Conservation (phyloP, 2,888 invertebrate species). For the Melanotus villosus region DNA sequence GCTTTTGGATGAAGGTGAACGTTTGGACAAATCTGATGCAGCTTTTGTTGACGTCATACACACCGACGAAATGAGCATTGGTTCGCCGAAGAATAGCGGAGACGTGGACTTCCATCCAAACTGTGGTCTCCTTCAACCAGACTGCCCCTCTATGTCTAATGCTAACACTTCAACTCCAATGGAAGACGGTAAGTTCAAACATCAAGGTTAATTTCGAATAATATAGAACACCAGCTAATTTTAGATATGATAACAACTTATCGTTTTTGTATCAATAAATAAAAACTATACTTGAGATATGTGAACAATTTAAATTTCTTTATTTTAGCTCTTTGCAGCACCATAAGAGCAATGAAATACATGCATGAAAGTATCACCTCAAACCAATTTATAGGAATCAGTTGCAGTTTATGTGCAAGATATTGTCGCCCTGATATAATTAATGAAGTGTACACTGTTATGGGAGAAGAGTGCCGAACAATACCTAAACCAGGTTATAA, state of each 20-base stretch:
- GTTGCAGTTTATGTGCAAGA: slow-evolving; percentile 27
- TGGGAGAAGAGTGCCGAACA: slow-evolving; percentile 33
- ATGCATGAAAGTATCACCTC: slow-evolving; percentile 18
- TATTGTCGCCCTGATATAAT: slow-evolving; percentile 24
- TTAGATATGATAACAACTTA: too few relatives aligned
- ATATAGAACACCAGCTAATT: too few relatives aligned
- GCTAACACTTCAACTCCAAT: neutral
- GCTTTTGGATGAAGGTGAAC: neutral
- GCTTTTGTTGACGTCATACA: slow-evolving; percentile 21
- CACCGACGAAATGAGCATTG: neutral
- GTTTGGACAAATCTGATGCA: slow-evolving; percentile 8
- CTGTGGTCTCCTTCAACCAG: neutral
- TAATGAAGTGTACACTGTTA: slow-evolving; percentile 23
- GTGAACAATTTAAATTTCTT: neutral
- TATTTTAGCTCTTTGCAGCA: neutral
- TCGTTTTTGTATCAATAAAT: too few relatives aligned
- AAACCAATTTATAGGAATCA: slow-evolving; percentile 7
- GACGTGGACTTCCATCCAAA: slow-evolving; percentile 4
- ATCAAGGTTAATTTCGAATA: too few relatives aligned
- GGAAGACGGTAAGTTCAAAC: neutral
- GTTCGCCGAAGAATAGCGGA: neutral
- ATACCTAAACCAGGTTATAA: neutral
- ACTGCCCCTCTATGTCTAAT: neutral
- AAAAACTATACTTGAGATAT: too few relatives aligned
- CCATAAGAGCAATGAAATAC: neutral